Conservation (phyloP, 2,797 vertebrate genomes). For the Anableps anableps region DNA sequence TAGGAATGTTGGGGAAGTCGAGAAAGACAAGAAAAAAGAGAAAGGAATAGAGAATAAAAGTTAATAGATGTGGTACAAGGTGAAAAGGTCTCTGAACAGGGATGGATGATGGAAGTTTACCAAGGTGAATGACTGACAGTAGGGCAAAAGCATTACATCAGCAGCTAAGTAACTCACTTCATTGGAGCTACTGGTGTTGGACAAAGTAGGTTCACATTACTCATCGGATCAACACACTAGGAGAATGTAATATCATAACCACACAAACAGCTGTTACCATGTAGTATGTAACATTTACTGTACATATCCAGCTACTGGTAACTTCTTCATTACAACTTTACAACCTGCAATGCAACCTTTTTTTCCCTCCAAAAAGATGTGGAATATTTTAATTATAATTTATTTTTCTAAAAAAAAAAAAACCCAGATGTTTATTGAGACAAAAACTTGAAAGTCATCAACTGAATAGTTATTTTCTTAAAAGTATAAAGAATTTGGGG, state of each 20-base stretch:
- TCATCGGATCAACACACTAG: not conserved
- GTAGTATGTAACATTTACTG: conserved; percentile 1
- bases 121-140: conserved; percentile 53
- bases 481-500: not conserved
- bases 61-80: conserved; percentile 26
- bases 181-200: conserved; percentile 14
- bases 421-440: not conserved
- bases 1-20: conserved; percentile 17
- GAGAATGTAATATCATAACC: conserved; percentile 8
- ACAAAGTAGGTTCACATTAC: conserved; percentile 10
- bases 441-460: not conserved
- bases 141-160: conserved; percentile 35
- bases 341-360: not conserved
- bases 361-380: not conserved
- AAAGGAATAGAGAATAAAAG: conserved; percentile 14
- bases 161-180: conserved; percentile 32
- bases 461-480: not conserved
- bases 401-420: not conserved
- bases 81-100: conserved; percentile 28
- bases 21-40: conserved; percentile 4
- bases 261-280: conserved; percentile 6
- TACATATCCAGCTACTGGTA: not conserved
- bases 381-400: not conserved
- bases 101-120: conserved; percentile 19
- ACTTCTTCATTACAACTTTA: not conserved